Evolutionary conservation across 2,113 vertebrate genomes (phyloP).

Genomic region (Campylomormyrus numenius): DNA sequence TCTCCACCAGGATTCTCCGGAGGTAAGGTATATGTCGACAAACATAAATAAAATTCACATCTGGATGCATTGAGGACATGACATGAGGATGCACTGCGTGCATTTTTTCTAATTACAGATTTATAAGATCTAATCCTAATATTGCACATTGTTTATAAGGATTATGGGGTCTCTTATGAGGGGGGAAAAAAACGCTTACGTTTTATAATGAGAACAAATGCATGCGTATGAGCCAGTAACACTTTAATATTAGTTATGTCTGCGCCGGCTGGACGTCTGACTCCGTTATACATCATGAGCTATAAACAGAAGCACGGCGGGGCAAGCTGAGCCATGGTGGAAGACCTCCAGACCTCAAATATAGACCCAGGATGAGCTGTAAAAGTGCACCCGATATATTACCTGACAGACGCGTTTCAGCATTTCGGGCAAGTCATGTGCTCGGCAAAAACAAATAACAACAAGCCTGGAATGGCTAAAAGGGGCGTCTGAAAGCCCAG

Average conservation of each 20-base stretch:
- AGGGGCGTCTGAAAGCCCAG: neutral
- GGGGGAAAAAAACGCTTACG: neutral
- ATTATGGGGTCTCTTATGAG: neutral
- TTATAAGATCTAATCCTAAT: neutral
- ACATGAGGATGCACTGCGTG: neutral
- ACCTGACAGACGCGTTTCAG: conserved; percentile 27
- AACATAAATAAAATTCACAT: neutral
- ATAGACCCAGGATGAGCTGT: conserved; percentile 30
- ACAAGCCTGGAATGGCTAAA: conserved; percentile 33
- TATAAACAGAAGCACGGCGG: conserved; percentile 17
- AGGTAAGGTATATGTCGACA: neutral
- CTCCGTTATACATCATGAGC: neutral
- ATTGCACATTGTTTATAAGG: neutral
- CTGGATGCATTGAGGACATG: neutral
- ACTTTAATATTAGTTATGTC: conserved; percentile 9
- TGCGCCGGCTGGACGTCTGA: neutral
- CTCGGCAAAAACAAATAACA: conserved; percentile 26
- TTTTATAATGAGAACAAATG: neutral
- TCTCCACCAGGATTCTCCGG: neutral
- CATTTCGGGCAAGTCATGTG: conserved; percentile 40
- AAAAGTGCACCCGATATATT: conserved; percentile 15
- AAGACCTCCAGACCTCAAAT: conserved; percentile 35
- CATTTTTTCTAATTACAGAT: neutral
- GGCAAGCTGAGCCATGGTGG: conserved; percentile 29
- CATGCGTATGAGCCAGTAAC: neutral